phyloP scores from a whole-genome alignment of 2,113 vertebrate species.

The Xiphias gladius region DNA sequence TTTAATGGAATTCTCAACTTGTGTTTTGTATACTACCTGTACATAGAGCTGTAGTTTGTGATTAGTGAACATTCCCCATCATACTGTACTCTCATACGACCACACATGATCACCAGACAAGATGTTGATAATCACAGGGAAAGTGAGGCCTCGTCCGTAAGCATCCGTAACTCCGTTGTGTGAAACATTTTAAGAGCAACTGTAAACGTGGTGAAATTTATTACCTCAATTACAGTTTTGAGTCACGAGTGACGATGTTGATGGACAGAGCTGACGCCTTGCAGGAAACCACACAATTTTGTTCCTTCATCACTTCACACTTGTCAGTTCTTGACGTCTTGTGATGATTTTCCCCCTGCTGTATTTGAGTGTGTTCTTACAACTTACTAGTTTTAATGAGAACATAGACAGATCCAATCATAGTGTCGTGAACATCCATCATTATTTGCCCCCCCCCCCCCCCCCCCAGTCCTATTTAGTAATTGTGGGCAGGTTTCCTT shows the following conservation, averaged over 20 bases:
- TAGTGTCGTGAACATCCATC: conserved; percentile 38
- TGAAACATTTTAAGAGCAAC: conserved; percentile 16
- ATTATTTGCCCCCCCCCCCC: background rate
- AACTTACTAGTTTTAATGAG: conserved; percentile 17
- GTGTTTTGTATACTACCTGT: conserved; percentile 74
- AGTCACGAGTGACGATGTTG: conserved; percentile 30
- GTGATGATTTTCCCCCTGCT: conserved; percentile 37
- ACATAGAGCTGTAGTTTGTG: conserved; percentile 76
- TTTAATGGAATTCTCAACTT: conserved; percentile 56
- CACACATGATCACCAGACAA: conserved; percentile 47
- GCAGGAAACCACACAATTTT: conserved; percentile 14
- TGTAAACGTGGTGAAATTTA: background rate
- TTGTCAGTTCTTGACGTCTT: conserved; percentile 46
- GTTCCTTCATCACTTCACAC: conserved; percentile 26
- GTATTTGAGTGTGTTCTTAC: conserved; percentile 40
- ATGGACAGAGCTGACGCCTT: conserved; percentile 34
- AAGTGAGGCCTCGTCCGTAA: conserved; percentile 38
- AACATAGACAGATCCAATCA: conserved; percentile 14
- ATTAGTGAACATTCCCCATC: conserved; percentile 68
- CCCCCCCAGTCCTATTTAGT: background rate
- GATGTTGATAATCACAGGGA: conserved; percentile 58
- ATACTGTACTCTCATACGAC: conserved; percentile 52
- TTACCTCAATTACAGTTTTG: background rate
- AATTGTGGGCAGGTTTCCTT: conserved; percentile 40
- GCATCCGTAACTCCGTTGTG: background rate